These are phyloP conservation scores for Mesorhabditis belari DNA, from an alignment of 2,888 invertebrate genomes.

Conservation along the genomic window DNA sequence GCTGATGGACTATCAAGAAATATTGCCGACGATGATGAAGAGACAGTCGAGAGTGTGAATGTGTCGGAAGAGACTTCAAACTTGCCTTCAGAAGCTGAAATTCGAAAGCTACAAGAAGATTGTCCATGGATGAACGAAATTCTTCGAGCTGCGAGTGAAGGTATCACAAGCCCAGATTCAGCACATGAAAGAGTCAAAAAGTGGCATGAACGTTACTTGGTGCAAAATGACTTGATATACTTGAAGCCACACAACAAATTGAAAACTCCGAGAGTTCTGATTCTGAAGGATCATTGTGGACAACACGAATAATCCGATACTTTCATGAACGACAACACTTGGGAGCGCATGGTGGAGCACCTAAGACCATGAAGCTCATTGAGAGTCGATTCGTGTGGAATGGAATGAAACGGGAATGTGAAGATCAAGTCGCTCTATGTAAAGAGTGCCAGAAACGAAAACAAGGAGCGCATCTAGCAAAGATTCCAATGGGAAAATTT, in stretches of 20 bases:
- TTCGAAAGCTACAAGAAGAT: conserved; percentile 4
- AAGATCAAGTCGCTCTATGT: conserved; percentile 2
- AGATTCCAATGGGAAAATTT: conserved; percentile 3
- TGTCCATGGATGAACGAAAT: conserved; percentile 2
- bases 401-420: conserved; percentile 3
- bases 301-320: neutral
- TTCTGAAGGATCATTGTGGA: conserved; percentile 1
- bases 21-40: neutral
- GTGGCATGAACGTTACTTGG: neutral
- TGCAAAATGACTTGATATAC: conserved; percentile 6
- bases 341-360: conserved; percentile 9
- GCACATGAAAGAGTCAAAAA: too few relatives aligned
- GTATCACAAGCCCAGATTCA: too few relatives aligned
- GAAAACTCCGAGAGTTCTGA: neutral
- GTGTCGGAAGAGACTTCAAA: neutral
- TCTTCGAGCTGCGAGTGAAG: neutral
- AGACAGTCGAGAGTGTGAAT: too few relatives aligned
- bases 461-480: conserved; percentile 4
- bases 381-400: conserved; percentile 8
- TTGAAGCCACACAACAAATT: neutral
- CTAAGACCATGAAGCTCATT: conserved; percentile 3
- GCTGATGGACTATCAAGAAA: conserved; percentile 5
- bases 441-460: conserved; percentile 5
- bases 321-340: conserved; percentile 6
- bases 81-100: neutral